Percentiles rank a stretch among this genome's conserved stretches.
These are phyloP conservation scores for Xiphophorus birchmanni DNA, from an alignment of 2,797 vertebrate genomes.

Conservation along the genomic window DNA sequence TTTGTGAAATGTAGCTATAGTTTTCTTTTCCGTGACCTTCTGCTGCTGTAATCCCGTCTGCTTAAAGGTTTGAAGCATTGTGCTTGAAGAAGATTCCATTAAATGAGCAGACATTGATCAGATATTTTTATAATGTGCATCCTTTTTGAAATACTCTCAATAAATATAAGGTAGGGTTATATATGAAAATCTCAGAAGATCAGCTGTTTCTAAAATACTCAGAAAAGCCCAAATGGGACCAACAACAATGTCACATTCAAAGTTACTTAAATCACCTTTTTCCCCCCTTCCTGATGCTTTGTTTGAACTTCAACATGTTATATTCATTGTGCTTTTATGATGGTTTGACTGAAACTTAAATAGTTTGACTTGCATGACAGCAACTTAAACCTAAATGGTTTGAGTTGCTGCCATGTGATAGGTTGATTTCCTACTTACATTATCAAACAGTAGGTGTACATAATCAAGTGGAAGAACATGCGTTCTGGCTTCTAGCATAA, in stretches of 20 bases:
- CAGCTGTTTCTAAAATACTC: background rate
- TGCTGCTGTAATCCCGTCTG: background rate
- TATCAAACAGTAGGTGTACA: background rate
- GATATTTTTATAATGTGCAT: background rate
- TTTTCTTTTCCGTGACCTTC: background rate
- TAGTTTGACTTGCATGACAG: too few species aligned
- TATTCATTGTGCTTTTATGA: background rate
- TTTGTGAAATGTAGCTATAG: background rate
- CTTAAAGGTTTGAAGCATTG: background rate
- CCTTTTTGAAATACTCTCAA: background rate
- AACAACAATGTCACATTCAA: background rate
- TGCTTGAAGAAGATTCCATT: background rate
- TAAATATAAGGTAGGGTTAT: background rate
- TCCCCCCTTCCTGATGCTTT: background rate
- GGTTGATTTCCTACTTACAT: background rate
- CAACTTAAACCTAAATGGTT: background rate
- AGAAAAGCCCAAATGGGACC: background rate
- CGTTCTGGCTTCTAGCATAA: slow-evolving; percentile 27
- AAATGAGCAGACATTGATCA: background rate
- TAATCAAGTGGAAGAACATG: slow-evolving; percentile 2
- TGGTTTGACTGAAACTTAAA: too few species aligned
- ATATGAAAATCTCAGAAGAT: background rate
- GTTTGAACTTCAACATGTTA: background rate
- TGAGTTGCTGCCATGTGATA: background rate
- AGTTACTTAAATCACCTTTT: background rate